These are phyloP conservation scores for Willisornis vidua DNA, from an alignment of 2,113 vertebrate species.

Conservation along the genomic window DNA sequence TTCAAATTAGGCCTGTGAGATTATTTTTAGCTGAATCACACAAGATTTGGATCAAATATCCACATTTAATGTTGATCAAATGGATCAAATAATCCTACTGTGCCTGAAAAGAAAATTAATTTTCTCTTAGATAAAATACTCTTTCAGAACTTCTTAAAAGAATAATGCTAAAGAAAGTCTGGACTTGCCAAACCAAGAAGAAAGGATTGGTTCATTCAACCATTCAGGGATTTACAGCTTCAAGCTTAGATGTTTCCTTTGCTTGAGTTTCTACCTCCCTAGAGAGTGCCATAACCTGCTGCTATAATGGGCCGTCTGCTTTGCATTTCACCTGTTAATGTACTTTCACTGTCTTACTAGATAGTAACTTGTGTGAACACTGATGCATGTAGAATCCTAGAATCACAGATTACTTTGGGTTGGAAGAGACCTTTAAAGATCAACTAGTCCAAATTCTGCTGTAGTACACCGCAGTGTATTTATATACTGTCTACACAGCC, in stretches of 20 bases:
- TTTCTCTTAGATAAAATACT: background rate
- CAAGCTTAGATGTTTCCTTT: background rate
- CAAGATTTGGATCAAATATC: background rate
- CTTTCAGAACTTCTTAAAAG: background rate
- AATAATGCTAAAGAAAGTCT: background rate
- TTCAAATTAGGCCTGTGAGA: background rate
- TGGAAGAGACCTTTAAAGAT: background rate
- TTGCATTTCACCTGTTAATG: background rate
- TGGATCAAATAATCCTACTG: background rate
- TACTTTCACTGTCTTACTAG: background rate
- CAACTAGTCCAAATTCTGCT: background rate
- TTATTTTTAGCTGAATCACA: background rate
- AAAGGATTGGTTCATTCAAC: background rate
- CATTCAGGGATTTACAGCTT: background rate
- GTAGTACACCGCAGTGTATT: background rate
- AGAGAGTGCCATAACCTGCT: background rate
- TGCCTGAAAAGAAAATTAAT: background rate
- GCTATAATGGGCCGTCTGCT: background rate
- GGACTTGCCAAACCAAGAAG: background rate
- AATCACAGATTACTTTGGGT: background rate
- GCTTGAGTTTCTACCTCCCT: background rate
- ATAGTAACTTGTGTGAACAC: background rate
- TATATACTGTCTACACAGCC: background rate
- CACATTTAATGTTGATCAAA: background rate
- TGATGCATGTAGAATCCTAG: background rate